phyloP scores from a whole-genome alignment of 2,888 invertebrate species.

The Spisula subtruncata region DNA sequence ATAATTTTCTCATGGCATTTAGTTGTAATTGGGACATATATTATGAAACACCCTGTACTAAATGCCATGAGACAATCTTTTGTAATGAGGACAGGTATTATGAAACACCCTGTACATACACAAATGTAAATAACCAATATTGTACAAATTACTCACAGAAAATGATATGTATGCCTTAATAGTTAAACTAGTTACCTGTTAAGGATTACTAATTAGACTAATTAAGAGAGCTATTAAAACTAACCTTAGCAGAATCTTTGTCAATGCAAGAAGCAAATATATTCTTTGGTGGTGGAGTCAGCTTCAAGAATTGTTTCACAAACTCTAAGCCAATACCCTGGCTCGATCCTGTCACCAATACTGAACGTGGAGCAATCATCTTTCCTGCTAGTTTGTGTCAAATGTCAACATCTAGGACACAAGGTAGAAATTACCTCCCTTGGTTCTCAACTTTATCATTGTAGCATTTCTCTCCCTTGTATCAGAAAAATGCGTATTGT shows the following conservation, averaged over 20 bases:
- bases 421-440: not conserved
- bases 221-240: too few relatives aligned
- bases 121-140: too few relatives aligned
- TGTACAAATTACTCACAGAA: too few relatives aligned
- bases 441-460: not conserved
- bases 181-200: too few relatives aligned
- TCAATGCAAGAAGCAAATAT: conserved; percentile 77
- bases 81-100: too few relatives aligned
- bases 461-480: conserved; percentile 15
- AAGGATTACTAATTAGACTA: too few relatives aligned
- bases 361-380: conserved; percentile 35
- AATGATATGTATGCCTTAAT: too few relatives aligned
- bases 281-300: conserved; percentile 69
- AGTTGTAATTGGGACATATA: too few relatives aligned
- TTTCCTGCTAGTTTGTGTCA: not conserved
- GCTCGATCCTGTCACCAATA: conserved; percentile 95
- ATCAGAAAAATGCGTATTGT: not conserved
- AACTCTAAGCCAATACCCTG: conserved; percentile 96
- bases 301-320: conserved; percentile 89
- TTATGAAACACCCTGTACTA: too few relatives aligned
- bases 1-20: too few relatives aligned
- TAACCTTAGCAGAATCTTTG: conserved; percentile 68
- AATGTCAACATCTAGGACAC: conserved; percentile 10
- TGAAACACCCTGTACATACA: too few relatives aligned
- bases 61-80: too few relatives aligned